Percentiles rank a stretch among this genome's conserved stretches.
These are phyloP conservation scores for Pachycephus smyrnensis DNA, from an alignment of 2,888 invertebrate genomes.

Conservation along the genomic window DNA sequence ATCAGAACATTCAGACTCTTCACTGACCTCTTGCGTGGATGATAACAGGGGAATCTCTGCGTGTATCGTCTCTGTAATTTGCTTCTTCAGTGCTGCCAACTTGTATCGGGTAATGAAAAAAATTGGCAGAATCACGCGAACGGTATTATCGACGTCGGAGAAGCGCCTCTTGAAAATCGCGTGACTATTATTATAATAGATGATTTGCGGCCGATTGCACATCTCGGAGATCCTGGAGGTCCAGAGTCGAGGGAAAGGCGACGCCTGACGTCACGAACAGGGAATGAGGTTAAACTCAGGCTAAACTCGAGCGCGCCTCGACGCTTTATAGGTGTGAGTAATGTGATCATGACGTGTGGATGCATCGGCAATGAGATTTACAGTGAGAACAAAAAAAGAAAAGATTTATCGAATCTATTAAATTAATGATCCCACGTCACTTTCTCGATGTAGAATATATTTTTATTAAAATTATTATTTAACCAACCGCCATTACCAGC, in stretches of 20 bases:
- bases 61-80: background rate
- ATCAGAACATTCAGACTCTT: no score
- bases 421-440: background rate
- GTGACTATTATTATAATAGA: constrained; percentile 35
- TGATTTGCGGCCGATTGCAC: constrained; percentile 50
- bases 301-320: constrained; percentile 45
- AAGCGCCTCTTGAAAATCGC: background rate
- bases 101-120: background rate
- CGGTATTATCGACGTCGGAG: background rate
- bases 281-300: constrained; percentile 62
- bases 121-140: background rate
- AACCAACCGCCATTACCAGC: background rate
- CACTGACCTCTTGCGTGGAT: no score
- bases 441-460: background rate
- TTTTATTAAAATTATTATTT: background rate
- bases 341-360: background rate
- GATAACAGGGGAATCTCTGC: background rate
- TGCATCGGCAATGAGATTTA: background rate
- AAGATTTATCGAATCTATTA: background rate
- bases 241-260: constrained; percentile 55
- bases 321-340: constrained; percentile 15
- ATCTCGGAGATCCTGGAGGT: constrained; percentile 57
- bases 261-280: constrained; percentile 57
- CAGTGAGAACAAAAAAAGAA: background rate
- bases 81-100: background rate